Evolutionary conservation across 1,140 invertebrate genomes (phyloP), one percentile per base, ranked within the genome.

Genomic region (Pogonomyrmex californicus): DNA sequence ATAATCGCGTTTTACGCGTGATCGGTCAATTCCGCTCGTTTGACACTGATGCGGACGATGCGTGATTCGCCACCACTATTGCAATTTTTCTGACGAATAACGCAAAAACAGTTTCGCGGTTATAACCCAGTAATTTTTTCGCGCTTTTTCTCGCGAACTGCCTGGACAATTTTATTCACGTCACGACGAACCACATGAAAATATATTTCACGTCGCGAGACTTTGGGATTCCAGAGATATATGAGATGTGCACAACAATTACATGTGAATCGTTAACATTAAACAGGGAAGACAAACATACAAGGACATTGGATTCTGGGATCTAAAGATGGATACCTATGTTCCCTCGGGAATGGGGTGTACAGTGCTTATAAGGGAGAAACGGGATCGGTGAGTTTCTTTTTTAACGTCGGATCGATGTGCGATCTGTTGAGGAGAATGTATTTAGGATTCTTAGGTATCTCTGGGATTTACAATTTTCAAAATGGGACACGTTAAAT

Each of bases 191-290:
- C 14, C 54, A 47, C 79, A 73, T 36, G 30, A 58, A 56, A 71
- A 81, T 44, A 44, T 70, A 58, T 70, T 70, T 81, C 38, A 73
- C 51, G 66, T 60, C 79, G 79, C 78, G 51, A 60, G 33, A 36
- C 44, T 41, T 73, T 2, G 4, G 68, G 79, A 49, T 73, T 56
- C 33, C 33, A 49, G 49, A 33, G 30, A 58, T 47, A 44, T 58
- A 73, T 17, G 88, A 88, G 91, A 89, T 89, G 88, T 88, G 92
- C 91, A 93, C 92, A 94, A 93, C 93, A 93, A 93, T 92, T 85
- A 94, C 88, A 93, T 92, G 91, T 90, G 91, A 93, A 92, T 76
- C 91, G 92, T 92, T 81, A 90, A 94, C 93, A 94, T 87, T 85
- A 75, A 92, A 94, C 91, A 92, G 75, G 89, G 91, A 23, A 93